Conservation (phyloP, 1,140 invertebrate species). For the Macrostomum lignano region DNA sequence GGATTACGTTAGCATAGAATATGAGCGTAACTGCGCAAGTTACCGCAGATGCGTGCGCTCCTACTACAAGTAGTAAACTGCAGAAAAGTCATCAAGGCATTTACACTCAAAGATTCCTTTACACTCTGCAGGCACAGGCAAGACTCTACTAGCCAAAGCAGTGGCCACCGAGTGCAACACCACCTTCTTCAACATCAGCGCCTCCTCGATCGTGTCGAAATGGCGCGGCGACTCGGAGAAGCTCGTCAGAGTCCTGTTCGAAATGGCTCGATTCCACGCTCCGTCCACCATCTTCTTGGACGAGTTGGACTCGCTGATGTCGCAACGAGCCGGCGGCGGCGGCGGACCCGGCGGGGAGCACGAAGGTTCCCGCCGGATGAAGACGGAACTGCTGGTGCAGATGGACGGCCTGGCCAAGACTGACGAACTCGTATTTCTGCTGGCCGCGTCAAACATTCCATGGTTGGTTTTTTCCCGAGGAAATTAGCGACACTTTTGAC, state of each 20-base stretch:
- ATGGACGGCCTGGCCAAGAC: slow-evolving; percentile 36
- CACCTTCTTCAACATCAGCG: slow-evolving; percentile 69
- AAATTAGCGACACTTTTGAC: too few relatives aligned
- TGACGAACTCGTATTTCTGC: slow-evolving; percentile 41
- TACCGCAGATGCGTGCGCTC: too few relatives aligned
- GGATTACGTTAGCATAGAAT: too few relatives aligned
- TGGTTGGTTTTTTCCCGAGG: too few relatives aligned
- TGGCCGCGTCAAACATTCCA: slow-evolving; percentile 63
- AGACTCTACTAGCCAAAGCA: slow-evolving; percentile 59
- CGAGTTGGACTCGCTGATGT: slow-evolving; percentile 32
- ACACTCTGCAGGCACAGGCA: slow-evolving; percentile 35
- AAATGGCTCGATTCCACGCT: slow-evolving; percentile 30
- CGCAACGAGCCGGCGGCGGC: slow-evolving; percentile 16
- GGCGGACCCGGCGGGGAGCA: slow-evolving; percentile 25
- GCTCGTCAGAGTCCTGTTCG: slow-evolving; percentile 42
- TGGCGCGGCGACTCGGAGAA: slow-evolving; percentile 83
- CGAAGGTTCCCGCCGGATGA: slow-evolving; percentile 33
- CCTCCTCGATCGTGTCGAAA: slow-evolving; percentile 58
- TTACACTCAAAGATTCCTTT: too few relatives aligned
- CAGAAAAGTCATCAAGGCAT: too few relatives aligned
- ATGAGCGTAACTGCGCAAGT: too few relatives aligned
- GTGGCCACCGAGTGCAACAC: slow-evolving; percentile 49
- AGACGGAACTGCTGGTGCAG: slow-evolving; percentile 47
- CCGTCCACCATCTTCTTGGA: slow-evolving; percentile 33
- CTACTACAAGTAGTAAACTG: too few relatives aligned